Conservation (phyloP, 1,140 invertebrate genomes). For the Pseudobourletiella spinata region DNA sequence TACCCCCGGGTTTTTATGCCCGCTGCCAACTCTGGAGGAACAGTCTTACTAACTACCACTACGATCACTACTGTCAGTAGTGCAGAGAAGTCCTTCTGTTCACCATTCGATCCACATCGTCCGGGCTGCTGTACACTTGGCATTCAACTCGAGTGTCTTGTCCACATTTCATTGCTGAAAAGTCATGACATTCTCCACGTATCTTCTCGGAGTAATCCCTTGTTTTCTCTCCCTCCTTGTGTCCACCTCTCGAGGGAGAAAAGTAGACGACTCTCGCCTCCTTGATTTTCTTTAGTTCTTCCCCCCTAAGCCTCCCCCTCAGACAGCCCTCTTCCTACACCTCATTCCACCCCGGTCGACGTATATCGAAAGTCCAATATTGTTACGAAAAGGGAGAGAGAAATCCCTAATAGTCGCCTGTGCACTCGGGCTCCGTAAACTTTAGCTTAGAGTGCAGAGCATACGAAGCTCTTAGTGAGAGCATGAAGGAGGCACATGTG, state of each 20-base stretch:
- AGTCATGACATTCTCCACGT: constrained; percentile 10
- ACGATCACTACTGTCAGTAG: too few species aligned
- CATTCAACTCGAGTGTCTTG: constrained; percentile 7
- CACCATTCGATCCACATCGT: constrained; percentile 1
- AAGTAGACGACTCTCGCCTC: constrained; percentile 1
- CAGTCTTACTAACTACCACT: too few species aligned
- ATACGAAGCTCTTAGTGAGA: too few species aligned
- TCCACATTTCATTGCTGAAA: constrained; percentile 11
- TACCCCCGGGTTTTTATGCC: too few species aligned
- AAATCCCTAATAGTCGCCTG: too few species aligned
- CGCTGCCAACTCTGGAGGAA: too few species aligned
- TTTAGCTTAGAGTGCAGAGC: too few species aligned
- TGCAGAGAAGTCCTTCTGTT: background rate
- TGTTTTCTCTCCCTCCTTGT: constrained; percentile 1
- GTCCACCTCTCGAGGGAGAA: background rate
- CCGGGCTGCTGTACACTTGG: background rate
- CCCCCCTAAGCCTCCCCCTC: background rate
- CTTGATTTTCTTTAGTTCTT: background rate
- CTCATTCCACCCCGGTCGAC: background rate
- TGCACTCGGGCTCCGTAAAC: too few species aligned
- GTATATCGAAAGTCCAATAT: background rate
- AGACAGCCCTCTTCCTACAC: background rate
- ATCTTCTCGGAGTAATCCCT: constrained; percentile 3
- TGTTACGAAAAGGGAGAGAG: background rate
- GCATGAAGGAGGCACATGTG: too few species aligned